These are phyloP conservation scores for Scomber japonicus DNA, from an alignment of 2,113 vertebrate genomes.

Conservation along the genomic window DNA sequence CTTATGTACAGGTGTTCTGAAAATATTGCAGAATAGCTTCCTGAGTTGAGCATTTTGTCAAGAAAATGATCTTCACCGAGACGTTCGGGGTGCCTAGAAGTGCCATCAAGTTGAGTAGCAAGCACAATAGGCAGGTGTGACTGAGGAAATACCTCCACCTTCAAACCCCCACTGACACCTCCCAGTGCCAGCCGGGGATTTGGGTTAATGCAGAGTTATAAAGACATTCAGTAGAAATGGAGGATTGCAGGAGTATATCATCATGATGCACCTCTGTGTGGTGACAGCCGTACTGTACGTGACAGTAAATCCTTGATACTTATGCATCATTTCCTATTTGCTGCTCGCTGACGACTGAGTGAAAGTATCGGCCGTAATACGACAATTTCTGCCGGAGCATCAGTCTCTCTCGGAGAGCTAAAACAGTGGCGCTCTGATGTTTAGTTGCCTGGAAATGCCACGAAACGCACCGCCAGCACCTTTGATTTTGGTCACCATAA, in stretches of 20 bases:
- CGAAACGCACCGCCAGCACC: background rate
- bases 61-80: constrained; percentile 63
- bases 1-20: constrained; percentile 43
- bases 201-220: constrained; percentile 79
- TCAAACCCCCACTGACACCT: constrained; percentile 54
- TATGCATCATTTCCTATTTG: constrained; percentile 77
- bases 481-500: background rate
- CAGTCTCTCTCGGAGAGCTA: constrained; percentile 51
- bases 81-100: constrained; percentile 55
- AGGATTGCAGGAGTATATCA: constrained; percentile 70
- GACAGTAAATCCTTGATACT: constrained; percentile 79
- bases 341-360: constrained; percentile 49
- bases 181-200: constrained; percentile 69
- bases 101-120: constrained; percentile 74
- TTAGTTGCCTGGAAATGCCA: constrained; percentile 14
- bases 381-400: constrained; percentile 60
- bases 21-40: constrained; percentile 60
- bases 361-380: constrained; percentile 50
- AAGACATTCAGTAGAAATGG: constrained; percentile 66
- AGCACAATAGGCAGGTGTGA: constrained; percentile 71
- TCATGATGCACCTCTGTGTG: constrained; percentile 64
- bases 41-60: constrained; percentile 73
- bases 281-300: constrained; percentile 68
- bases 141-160: constrained; percentile 65
- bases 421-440: constrained; percentile 33